Base-by-base conservation (phyloP, 2,113 vertebrate species). In the Pterophyllum scalare region DNA sequence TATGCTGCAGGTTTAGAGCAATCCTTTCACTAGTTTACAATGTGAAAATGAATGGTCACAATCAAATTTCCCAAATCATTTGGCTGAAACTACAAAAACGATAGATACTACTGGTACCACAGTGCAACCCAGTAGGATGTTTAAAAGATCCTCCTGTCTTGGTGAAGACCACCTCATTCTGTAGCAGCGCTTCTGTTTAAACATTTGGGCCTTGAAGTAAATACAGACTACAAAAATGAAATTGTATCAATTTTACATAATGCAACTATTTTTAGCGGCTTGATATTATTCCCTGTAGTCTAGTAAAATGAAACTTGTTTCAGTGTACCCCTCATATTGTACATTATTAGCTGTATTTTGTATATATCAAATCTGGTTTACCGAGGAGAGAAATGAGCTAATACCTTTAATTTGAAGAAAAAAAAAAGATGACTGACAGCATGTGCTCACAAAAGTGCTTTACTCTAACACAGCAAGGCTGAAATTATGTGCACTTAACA, bases 161-260 rank as follows among this genome's bases (percentile, higher is more conserved):
- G 43, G 49, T 59, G 60, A 26, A 74, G 14, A 12, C 7, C 11
- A 17, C 24, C 57, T 40, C 15, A 26, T 24, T 78, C 31, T 74
- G 28, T 59, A 40, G 20, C 59, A 28, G 75, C 17, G 17, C 58
- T 74, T 86, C 20, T 72, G 43, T 31, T 70, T 57, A 78, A 72
- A 52, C 11, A 5, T 58, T 14, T 24, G 56, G 15, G 61, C 15
- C 60, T 54, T 10, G 4, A 56, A 60, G 61, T 40, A 14, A 74
- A 59, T 58, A 33, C 33, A 4, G 33, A 58, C 24, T 43, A 61
- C 28, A 57, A 5, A 56, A 58, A 62, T 35, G 6, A 76, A 5
- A 19, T 40, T 12, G 56, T n/a, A 35, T 76, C 46, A 75, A 19
- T 14, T 10, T 78, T 24, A 14, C 62, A 24, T 80, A 12, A 77